Evolutionary conservation across 2,113 vertebrate genomes (phyloP).

Genomic region (Rhegmatorhina hoffmannsi): DNA sequence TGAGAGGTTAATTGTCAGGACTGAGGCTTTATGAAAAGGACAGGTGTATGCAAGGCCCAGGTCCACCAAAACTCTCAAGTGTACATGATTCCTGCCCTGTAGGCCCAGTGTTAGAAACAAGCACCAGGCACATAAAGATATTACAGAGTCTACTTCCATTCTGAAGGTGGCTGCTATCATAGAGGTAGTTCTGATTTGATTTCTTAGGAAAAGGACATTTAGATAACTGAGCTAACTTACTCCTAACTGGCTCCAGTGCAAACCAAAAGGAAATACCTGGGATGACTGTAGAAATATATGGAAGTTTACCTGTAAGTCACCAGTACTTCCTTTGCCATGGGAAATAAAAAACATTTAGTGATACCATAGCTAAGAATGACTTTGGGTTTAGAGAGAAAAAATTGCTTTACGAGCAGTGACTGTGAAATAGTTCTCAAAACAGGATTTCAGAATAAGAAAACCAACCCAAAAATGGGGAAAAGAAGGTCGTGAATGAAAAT

Average conservation of each 20-base stretch:
- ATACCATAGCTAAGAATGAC: background rate
- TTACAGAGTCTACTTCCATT: background rate
- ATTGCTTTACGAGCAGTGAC: background rate
- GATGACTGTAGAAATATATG: background rate
- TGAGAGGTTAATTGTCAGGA: background rate
- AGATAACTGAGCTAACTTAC: background rate
- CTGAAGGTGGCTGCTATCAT: background rate
- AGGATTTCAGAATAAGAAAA: background rate
- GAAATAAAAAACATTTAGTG: background rate
- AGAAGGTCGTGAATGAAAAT: background rate
- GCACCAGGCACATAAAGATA: background rate
- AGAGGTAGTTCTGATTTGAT: background rate
- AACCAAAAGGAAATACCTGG: background rate
- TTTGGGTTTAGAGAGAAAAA: background rate
- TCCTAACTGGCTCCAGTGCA: background rate
- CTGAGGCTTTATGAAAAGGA: background rate
- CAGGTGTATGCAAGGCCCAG: background rate
- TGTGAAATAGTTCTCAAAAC: background rate
- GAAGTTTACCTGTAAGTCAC: background rate
- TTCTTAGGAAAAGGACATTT: background rate
- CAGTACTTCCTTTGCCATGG: background rate
- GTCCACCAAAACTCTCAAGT: background rate
- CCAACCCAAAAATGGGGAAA: background rate
- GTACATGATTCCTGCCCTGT: background rate
- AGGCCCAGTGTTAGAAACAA: background rate